phyloP scores from a whole-genome alignment of 1,140 invertebrate species.

The Harpegnathos saltator region DNA sequence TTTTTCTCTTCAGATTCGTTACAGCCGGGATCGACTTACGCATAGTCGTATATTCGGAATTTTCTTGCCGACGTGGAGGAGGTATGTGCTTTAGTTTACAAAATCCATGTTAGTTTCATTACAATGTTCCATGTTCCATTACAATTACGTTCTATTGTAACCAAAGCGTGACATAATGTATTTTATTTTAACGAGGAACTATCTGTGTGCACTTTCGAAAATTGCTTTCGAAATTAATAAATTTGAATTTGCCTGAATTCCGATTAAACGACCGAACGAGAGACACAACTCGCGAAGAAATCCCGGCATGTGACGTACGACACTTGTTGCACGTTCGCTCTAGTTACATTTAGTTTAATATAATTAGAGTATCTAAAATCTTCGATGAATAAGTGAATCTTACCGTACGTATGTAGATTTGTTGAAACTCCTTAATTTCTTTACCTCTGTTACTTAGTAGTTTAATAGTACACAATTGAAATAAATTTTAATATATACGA shows the following conservation, averaged over 20 bases:
- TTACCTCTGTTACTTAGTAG: conserved; percentile 80
- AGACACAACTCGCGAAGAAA: conserved; percentile 27
- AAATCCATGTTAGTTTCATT: no score
- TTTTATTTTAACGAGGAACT: not conserved
- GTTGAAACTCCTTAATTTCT: conserved; percentile 73
- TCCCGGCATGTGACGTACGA: conserved; percentile 51
- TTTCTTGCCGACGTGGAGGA: not conserved
- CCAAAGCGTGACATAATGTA: not conserved
- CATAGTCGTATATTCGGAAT: not conserved
- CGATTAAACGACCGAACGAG: conserved; percentile 7
- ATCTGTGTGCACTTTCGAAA: not conserved
- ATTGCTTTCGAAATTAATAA: conserved; percentile 16
- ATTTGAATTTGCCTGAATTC: conserved; percentile 27
- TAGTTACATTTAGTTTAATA: conserved; percentile 76
- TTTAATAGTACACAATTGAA: conserved; percentile 78
- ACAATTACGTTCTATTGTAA: conserved; percentile 8
- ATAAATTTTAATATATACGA: conserved; percentile 79
- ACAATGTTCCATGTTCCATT: no score
- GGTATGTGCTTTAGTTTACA: no score
- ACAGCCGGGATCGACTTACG: conserved; percentile 31
- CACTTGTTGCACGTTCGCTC: conserved; percentile 77
- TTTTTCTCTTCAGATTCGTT: conserved; percentile 31
- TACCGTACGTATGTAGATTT: conserved; percentile 69
- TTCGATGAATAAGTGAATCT: conserved; percentile 58
- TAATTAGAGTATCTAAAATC: conserved; percentile 68